These are phyloP conservation scores for Heptranchias perlo DNA, from an alignment of 2,113 vertebrate genomes.

Conservation along the genomic window DNA sequence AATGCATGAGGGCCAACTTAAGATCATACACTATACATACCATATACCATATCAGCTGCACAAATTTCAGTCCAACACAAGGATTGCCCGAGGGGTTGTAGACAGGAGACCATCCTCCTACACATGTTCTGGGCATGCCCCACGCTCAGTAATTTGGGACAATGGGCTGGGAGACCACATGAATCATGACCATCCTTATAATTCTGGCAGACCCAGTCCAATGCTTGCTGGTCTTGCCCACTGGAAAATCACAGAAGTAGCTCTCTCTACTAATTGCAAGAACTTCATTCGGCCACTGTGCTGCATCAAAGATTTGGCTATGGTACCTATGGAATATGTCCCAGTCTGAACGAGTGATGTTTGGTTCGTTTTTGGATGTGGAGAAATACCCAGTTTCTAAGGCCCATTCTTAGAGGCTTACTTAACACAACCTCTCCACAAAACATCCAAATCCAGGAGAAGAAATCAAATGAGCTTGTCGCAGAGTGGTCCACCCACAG, in stretches of 20 bases:
- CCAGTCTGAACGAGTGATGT: neutral
- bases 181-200: neutral
- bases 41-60: neutral
- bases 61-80: neutral
- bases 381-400: neutral
- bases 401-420: no score
- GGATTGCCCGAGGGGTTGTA: neutral
- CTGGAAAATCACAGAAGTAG: neutral
- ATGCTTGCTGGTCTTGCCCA: neutral
- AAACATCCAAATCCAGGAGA: neutral
- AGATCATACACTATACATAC: neutral
- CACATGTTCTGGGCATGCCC: neutral
- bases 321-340: neutral
- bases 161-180: neutral
- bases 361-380: neutral
- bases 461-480: neutral
- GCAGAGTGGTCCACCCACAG: neutral
- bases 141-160: neutral
- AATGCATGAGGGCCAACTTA: neutral
- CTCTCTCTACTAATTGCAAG: neutral
- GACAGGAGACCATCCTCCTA: neutral
- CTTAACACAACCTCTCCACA: neutral
- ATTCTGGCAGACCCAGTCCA: neutral
- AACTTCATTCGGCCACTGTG: neutral
- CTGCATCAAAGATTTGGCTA: neutral